Conservation (phyloP, 2,797 vertebrate species). For the Coracias cyanogaster region DNA sequence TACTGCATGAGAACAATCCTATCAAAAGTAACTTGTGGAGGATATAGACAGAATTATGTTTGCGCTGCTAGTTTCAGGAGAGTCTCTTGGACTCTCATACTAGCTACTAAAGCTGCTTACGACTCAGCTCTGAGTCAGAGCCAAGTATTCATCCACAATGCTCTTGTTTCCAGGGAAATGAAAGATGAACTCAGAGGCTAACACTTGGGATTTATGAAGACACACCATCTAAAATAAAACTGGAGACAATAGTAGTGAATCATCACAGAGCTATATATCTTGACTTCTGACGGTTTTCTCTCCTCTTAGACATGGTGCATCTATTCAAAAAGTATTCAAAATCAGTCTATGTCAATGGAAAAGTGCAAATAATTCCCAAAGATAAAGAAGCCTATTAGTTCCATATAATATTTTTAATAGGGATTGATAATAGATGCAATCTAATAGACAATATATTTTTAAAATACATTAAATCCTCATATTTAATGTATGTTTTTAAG, state of each 20-base stretch:
- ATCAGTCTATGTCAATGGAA: not conserved
- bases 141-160: not conserved
- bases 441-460: not conserved
- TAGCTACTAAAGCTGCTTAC: not conserved
- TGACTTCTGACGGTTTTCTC: not conserved
- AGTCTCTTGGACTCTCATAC: not conserved
- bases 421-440: not conserved
- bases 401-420: not conserved
- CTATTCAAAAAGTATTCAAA: not conserved
- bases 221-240: not conserved
- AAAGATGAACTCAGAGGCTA: not conserved
- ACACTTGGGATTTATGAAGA: not conserved
- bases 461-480: not conserved
- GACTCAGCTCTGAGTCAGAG: slow-evolving; percentile 2
- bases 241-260: not conserved
- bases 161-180: not conserved
- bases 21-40: not conserved
- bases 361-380: not conserved
- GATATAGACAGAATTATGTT: not conserved
- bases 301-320: not conserved
- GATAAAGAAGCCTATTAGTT: not conserved
- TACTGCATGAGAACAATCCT: not conserved
- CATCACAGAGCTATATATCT: not conserved
- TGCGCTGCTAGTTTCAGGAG: not conserved
- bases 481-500: not conserved